Evolutionary conservation across 2,797 vertebrate species (phyloP), one percentile per base, ranked within the genome.

Genomic region (Leptoclinus maculatus): DNA sequence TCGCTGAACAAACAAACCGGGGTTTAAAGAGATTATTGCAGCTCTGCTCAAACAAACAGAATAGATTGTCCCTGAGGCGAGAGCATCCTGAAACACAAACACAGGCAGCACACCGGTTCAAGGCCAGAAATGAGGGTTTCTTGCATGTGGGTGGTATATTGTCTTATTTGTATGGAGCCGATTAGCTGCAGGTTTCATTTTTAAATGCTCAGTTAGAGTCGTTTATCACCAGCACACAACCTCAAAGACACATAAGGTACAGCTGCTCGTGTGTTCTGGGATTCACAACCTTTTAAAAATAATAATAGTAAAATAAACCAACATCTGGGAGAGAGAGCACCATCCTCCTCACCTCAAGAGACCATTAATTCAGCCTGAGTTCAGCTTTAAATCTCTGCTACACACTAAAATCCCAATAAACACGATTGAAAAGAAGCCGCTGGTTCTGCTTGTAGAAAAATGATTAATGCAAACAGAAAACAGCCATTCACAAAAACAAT

Each of bases 31-130:
- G 83, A 80, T 83, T 76, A 78, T 10, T 54, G 32, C 45, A 78
- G 73, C 73, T 67, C 69, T 73, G 58, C 68, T 81, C 80, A 83
- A 78, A 84, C 81, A 82, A 73, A 78, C 80, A 66, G 23, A 27
- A 0, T 7, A 21, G 59, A 71, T 69, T 49, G 41, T 54, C 63
- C 83, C 73, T 41, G 57, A 19, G 25, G 80, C 49, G 19, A 66
- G 58, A 39, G 66, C 79, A 56, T 82, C 79, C 64, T 5, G 36
- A 49, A 60, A 58, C 77, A 29, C 21, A 87, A 63, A 83, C 79
- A 65, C 71, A 56, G 53, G 3, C 74, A 34, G 7, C 38, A 53
- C 74, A 41, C 0, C 1, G 43, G 43, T 76, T 71, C 71, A 82
- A 25, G 74, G 65, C 71, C 72, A 21, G 66, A 34, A 2, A 2